Evolutionary conservation across 2,888 invertebrate genomes (phyloP).

Genomic region (Lottia gigantea): DNA sequence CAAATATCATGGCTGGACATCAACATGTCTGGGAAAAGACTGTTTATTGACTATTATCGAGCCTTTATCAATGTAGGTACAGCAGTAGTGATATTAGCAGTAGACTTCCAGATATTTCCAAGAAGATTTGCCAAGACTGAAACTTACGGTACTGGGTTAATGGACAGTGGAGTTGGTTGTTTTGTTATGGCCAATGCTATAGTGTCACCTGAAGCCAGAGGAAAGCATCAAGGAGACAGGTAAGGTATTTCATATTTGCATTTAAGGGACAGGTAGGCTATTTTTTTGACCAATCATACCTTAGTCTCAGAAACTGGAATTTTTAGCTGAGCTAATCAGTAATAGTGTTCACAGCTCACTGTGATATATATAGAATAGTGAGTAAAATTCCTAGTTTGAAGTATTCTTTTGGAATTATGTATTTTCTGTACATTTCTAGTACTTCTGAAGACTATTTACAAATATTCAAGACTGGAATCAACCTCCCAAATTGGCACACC

Average conservation of each 20-base stretch:
- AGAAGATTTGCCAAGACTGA: slow-evolving; percentile 88
- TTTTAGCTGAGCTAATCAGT: no score
- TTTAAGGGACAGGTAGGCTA: no score
- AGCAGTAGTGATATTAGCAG: slow-evolving; percentile 85
- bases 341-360: no score
- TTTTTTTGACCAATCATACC: no score
- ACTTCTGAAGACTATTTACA: no score
- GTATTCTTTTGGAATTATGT: no score
- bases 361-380: no score
- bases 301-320: no score
- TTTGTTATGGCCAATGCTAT: slow-evolving; percentile 71
- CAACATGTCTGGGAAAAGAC: slow-evolving; percentile 37
- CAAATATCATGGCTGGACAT: neutral
- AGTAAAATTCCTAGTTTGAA: no score
- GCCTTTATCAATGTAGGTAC: slow-evolving; percentile 57
- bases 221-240: slow-evolving; percentile 24
- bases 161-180: slow-evolving; percentile 95
- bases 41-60: slow-evolving; percentile 58
- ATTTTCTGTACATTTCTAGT: no score
- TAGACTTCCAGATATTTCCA: slow-evolving; percentile 92
- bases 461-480: no score
- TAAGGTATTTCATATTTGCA: slow-evolving; percentile 14
- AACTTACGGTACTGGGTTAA: slow-evolving; percentile 81
- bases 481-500: no score
- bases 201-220: slow-evolving; percentile 61